Conservation (phyloP, 2,113 vertebrate species). For the Cryptoleucopteryx plumbea region DNA sequence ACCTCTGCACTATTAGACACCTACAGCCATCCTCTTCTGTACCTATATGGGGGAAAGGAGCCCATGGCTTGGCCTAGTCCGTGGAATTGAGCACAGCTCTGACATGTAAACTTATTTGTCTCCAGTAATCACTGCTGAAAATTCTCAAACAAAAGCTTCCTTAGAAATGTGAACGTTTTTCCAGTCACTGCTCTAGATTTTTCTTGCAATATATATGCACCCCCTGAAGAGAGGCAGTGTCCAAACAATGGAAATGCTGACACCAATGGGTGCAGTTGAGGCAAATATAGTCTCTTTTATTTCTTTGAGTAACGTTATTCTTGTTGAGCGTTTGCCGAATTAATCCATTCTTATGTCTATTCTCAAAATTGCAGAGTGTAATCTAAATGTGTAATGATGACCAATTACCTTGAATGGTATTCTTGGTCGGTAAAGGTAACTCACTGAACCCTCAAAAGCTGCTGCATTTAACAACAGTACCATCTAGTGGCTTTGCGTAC, state of each 20-base stretch:
- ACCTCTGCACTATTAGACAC: not conserved
- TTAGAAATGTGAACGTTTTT: not conserved
- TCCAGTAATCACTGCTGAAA: not conserved
- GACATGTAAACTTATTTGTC: not conserved
- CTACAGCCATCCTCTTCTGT: not conserved
- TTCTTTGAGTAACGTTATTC: not conserved
- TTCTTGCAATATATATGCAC: not conserved
- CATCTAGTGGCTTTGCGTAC: constrained; percentile 41
- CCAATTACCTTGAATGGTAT: not conserved
- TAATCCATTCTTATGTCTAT: not conserved
- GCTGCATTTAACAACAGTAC: constrained; percentile 32
- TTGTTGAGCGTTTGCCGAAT: not conserved
- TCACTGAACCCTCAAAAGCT: not conserved
- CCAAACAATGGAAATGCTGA: not conserved
- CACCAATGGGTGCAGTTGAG: not conserved
- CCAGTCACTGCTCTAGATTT: not conserved
- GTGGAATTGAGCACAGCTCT: not conserved
- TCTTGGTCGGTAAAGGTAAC: not conserved
- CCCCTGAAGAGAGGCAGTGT: not conserved
- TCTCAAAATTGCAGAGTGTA: not conserved
- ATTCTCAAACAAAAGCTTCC: not conserved
- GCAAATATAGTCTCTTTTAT: not conserved
- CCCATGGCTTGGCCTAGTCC: not conserved
- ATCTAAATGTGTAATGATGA: not conserved
- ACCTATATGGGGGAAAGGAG: not conserved